Base-by-base conservation (phyloP, 2,888 invertebrate species). In the Temnothorax rugatulus region DNA sequence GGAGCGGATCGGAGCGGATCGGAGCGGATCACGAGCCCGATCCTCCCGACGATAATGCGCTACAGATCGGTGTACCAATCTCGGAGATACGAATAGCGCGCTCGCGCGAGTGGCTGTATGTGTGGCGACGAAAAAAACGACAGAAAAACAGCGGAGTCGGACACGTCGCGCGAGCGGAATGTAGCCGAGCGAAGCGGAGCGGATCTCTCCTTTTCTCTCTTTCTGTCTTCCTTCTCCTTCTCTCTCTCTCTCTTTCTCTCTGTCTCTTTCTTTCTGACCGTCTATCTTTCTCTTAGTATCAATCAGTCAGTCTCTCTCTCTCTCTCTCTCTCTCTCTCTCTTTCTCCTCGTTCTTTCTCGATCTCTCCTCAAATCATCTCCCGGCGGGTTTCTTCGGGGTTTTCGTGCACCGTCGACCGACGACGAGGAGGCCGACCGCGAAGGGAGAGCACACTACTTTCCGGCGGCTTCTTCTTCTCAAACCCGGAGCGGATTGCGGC, bases 361-460 rank as follows among this genome's bases (percentile, higher is more conserved):
- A 54, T 83, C 73, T 59, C 68, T 63, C 82, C 34, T 82, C 50
- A 64, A 76, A 81, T 71, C 59, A 71, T 71, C 47, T 81, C n/a
- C 25, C 79, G 79, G 69, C 15, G n/a, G 38, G 21, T 81, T 81
- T 13, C 47, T 81, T 61, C 47, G 47, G 25, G 59, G 3, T 71
- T 79, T 71, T 34, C 76, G 41, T 47, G 44, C 66, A 76, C 76
- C 66, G 52, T 63, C 47, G 63, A 75, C 18, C 66, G 66, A 82
- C 44, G 47, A 76, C 52, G 57, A 83, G 15, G 38, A 77, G 34
- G 54, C 52, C 64, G 75, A 81, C 59, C 76, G 87, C 84, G 86
- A 75, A 66, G 71, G 81, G 61, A 77, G 83, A 82, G 88, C 88
- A 88, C 89, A 87, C 86, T 86, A 90, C 87, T 88, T 89, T 86